Evolutionary conservation across 2,888 invertebrate genomes (phyloP).

Genomic region (Lapara coniferarum): DNA sequence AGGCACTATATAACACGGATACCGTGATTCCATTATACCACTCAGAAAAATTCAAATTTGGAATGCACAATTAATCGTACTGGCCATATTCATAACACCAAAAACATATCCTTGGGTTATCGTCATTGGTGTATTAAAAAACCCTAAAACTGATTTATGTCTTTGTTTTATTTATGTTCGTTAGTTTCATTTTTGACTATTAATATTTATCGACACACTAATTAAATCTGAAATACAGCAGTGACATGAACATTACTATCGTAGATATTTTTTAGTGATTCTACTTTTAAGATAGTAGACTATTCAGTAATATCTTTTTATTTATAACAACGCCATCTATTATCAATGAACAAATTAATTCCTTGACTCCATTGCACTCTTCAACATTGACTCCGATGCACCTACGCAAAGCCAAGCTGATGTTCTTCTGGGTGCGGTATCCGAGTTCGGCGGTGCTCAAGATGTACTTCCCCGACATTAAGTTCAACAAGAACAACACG

Average conservation of each 20-base stretch:
- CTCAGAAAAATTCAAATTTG: neutral
- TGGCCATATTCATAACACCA: neutral
- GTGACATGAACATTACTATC: neutral
- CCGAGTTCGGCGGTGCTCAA: conserved; percentile 99
- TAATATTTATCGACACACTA: neutral
- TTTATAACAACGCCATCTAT: conserved; percentile 22
- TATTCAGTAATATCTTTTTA: neutral
- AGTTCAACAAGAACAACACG: conserved; percentile 99
- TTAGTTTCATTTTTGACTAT: conserved; percentile 1
- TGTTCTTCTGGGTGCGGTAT: conserved; percentile 99
- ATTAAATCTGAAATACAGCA: neutral
- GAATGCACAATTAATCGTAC: neutral
- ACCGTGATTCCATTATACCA: neutral
- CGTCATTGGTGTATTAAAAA: no score
- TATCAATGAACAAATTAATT: conserved; percentile 38
- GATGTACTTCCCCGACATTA: conserved; percentile 99
- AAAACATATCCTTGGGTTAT: neutral
- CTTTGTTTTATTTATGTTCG: conserved; percentile 7
- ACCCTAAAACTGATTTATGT: conserved; percentile 1
- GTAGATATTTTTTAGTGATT: neutral
- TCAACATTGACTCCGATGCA: conserved; percentile 99
- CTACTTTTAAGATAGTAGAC: neutral
- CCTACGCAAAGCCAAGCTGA: conserved; percentile 99
- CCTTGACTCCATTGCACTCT: conserved; percentile 95
- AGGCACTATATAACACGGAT: conserved; percentile 18